Evolutionary conservation across 92 coral and sea anemone species (phyloP).

Genomic region (Phenganax marumi): DNA sequence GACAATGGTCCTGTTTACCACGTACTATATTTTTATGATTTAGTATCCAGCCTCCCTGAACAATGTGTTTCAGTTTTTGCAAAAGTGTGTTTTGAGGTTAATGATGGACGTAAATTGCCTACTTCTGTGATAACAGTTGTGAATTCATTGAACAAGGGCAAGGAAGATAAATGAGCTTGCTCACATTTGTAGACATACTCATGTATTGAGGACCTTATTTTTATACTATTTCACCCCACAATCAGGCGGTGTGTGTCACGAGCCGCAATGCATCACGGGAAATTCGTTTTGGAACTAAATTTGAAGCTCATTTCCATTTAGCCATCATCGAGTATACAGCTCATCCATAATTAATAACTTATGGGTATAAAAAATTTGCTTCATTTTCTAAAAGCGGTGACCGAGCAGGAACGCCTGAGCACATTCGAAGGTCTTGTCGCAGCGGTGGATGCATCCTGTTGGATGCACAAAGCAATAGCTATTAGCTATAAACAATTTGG

Average conservation of each 20-base stretch:
- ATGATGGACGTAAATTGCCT: background rate
- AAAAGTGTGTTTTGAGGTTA: background rate
- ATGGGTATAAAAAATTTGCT: constrained; percentile 40
- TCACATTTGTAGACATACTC: too few relatives aligned
- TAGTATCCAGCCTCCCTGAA: background rate
- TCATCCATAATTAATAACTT: background rate
- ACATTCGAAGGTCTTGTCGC: too few relatives aligned
- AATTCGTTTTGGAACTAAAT: too few relatives aligned
- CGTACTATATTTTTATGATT: background rate
- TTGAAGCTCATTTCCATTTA: background rate
- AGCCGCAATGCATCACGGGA: too few relatives aligned
- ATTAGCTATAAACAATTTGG: too few relatives aligned
- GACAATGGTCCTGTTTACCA: background rate
- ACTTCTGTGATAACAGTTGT: background rate
- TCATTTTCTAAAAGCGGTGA: constrained; percentile 31
- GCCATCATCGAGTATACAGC: too few relatives aligned
- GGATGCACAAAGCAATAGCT: too few relatives aligned
- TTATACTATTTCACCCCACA: too few relatives aligned
- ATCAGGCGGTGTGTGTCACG: constrained; percentile 1
- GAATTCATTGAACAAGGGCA: background rate
- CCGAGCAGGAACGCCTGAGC: background rate
- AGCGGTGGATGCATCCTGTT: too few relatives aligned
- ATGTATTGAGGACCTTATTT: too few relatives aligned
- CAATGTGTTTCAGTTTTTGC: background rate
- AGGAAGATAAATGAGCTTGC: background rate